These are phyloP conservation scores for Drosophila melanogaster DNA, from an alignment of 1,140 invertebrate genomes.

Conservation along the genomic window DNA sequence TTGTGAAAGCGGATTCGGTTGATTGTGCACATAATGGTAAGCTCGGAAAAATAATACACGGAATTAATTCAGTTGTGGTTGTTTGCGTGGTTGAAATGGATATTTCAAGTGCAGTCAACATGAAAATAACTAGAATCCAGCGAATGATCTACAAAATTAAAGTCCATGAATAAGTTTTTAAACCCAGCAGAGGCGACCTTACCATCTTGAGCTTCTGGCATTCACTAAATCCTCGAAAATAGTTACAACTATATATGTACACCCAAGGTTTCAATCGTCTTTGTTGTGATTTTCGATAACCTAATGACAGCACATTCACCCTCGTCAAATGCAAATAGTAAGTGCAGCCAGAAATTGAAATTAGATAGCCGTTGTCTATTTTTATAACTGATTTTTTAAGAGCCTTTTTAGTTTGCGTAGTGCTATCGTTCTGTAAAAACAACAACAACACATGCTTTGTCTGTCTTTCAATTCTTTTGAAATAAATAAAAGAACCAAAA, in stretches of 20 bases:
- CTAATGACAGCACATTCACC: not conserved
- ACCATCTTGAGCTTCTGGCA: conserved; percentile 8
- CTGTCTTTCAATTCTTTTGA: not conserved
- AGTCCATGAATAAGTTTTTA: not conserved
- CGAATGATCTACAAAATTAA: not conserved
- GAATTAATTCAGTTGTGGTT: not conserved
- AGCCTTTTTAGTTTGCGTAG: too few relatives aligned
- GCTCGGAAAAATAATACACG: not conserved
- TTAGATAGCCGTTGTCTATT: not conserved
- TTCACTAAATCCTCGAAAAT: not conserved
- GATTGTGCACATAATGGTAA: not conserved
- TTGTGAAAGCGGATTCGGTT: too few relatives aligned
- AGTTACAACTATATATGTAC: conserved; percentile 17
- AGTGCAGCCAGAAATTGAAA: not conserved
- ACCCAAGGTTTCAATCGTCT: not conserved
- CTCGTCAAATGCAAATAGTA: not conserved
- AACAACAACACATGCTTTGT: not conserved
- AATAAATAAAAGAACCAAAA: not conserved
- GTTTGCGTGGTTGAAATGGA: not conserved
- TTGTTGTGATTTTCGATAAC: conserved; percentile 7
- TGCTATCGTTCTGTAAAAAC: too few relatives aligned
- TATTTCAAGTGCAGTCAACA: conserved; percentile 3
- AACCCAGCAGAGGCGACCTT: not conserved
- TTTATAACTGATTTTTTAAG: not conserved
- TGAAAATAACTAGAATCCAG: not conserved